Evolutionary conservation across 2,797 vertebrate species (phyloP).

Genomic region (Takifugu rubripes): DNA sequence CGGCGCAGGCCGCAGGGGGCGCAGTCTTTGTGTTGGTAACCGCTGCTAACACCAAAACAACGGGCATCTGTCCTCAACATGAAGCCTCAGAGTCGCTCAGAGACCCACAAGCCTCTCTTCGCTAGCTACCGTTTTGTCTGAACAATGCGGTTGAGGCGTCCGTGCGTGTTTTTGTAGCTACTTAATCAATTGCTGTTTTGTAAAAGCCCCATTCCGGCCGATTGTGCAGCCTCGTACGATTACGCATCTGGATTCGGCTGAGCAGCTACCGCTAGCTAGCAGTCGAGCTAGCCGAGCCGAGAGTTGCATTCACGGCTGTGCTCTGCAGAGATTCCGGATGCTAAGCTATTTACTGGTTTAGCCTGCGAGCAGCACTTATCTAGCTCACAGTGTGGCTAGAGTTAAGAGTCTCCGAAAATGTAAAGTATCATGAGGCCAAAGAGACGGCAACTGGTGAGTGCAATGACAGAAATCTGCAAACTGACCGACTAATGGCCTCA

Average conservation of each 20-base stretch:
- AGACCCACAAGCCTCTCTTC: not conserved
- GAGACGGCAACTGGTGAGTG: conserved; percentile 73
- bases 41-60: conserved; percentile 56
- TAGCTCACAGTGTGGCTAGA: conserved; percentile 26
- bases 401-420: conserved; percentile 30
- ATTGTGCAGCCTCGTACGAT: conserved; percentile 30
- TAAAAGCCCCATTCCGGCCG: conserved; percentile 6
- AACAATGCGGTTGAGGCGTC: not conserved
- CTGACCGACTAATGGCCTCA: conserved; percentile 8
- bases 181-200: not conserved
- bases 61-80: conserved; percentile 20
- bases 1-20: not conserved
- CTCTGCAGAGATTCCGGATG: conserved; percentile 8
- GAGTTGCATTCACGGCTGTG: conserved; percentile 8
- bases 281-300: conserved; percentile 24
- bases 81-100: not conserved
- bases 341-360: conserved; percentile 12
- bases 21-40: conserved; percentile 58
- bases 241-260: conserved; percentile 68
- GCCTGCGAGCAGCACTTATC: conserved; percentile 16
- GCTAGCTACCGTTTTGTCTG: not conserved
- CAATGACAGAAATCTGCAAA: not conserved
- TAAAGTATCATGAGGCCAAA: conserved; percentile 56
- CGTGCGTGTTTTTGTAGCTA: not conserved
- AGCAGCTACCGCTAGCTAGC: conserved; percentile 27